A percentile compares a stretch with the other conserved stretches of the same genome.
Conservation (phyloP, 2,888 invertebrate genomes). For the Poecilobothrus nobilitatus region DNA sequence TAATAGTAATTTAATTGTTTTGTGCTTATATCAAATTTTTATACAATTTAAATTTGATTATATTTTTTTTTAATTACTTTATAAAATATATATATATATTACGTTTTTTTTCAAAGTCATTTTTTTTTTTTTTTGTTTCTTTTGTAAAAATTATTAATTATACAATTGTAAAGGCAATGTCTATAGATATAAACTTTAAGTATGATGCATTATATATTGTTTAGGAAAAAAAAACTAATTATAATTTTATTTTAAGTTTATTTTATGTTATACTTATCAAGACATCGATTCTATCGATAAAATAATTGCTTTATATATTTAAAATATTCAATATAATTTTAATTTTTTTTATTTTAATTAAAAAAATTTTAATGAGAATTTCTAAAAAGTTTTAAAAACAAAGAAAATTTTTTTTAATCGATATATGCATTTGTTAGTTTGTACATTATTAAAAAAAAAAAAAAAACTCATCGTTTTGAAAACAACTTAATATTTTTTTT, state of each 20-base stretch:
- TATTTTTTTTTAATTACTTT: background rate
- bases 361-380: no score
- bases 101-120: no score
- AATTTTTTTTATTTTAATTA: no score
- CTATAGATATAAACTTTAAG: conserved; percentile 1
- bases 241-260: background rate
- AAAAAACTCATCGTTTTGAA: no score
- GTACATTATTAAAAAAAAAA: background rate
- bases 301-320: background rate
- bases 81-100: no score
- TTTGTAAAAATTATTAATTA: background rate
- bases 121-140: no score
- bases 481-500: no score
- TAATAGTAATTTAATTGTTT: background rate
- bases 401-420: background rate
- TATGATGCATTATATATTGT: background rate
- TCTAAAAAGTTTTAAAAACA: no score
- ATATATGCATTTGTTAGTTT: background rate
- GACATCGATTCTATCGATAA: background rate
- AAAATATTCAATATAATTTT: background rate
- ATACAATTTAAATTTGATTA: no score
- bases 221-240: background rate
- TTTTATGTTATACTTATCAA: background rate
- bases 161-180: background rate
- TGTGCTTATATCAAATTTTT: background rate